Conservation (phyloP, 1,140 invertebrate species). For the Portunus trituberculatus region DNA sequence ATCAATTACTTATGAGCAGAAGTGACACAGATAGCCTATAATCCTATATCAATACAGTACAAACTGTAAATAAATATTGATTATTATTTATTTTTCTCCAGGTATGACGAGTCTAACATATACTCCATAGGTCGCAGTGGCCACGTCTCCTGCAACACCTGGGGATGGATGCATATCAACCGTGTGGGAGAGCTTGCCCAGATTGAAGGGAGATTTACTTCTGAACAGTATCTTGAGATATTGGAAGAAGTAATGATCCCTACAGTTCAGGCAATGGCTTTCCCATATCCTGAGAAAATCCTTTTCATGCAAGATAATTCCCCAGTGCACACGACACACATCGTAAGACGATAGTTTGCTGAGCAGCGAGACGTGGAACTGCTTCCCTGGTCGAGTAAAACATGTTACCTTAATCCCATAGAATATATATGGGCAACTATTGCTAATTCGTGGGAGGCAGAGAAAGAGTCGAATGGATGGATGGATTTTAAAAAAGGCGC, state of each 20-base stretch:
- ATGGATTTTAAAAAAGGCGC: too few relatives aligned
- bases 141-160: constrained; percentile 36
- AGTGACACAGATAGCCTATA: too few relatives aligned
- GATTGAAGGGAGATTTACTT: constrained; percentile 9
- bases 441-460: background rate
- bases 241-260: background rate
- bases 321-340: background rate
- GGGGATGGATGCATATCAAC: constrained; percentile 18
- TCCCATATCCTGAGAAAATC: background rate
- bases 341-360: background rate
- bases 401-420: background rate
- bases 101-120: background rate
- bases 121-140: background rate
- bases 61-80: too few relatives aligned
- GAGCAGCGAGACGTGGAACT: background rate
- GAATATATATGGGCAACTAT: constrained; percentile 26
- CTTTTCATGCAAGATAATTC: constrained; percentile 30
- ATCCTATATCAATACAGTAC: too few relatives aligned
- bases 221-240: background rate
- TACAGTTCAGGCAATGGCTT: background rate
- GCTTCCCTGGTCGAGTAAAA: background rate
- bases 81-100: background rate
- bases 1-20: too few relatives aligned
- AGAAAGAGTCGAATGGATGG: too few relatives aligned
- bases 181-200: background rate